Evolutionary conservation across 2,888 invertebrate species (phyloP).

Genomic region (Anodontia alba): DNA sequence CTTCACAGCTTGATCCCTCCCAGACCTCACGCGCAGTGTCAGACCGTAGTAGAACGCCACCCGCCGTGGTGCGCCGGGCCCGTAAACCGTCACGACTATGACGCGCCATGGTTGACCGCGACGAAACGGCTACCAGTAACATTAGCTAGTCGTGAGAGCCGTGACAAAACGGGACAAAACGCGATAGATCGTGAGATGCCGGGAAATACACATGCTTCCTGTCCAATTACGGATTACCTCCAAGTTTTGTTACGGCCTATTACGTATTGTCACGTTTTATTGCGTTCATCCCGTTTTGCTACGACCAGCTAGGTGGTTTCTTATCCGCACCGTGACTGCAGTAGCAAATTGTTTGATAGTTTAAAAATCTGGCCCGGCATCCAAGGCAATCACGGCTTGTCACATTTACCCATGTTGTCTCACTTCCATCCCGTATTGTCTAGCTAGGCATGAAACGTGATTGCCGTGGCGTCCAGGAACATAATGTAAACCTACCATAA

Average conservation of each 20-base stretch:
- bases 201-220: background rate
- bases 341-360: constrained; percentile 35
- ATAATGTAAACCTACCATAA: constrained; percentile 5
- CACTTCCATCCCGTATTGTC: too few relatives aligned
- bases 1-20: too few relatives aligned
- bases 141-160: too few relatives aligned
- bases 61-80: too few relatives aligned
- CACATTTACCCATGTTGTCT: constrained; percentile 20
- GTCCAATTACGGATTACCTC: background rate
- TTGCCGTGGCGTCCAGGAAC: constrained; percentile 16
- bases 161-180: background rate
- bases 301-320: background rate
- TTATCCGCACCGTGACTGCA: constrained; percentile 11
- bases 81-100: too few relatives aligned
- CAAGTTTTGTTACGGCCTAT: background rate
- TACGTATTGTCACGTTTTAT: background rate
- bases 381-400: constrained; percentile 23
- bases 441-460: constrained; percentile 18
- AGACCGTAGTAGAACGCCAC: too few relatives aligned
- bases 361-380: constrained; percentile 31
- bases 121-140: too few relatives aligned
- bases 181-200: background rate
- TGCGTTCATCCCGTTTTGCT: too few relatives aligned
- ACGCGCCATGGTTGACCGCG: too few relatives aligned
- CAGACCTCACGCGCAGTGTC: too few relatives aligned